Base-by-base conservation (phyloP, 2,888 invertebrate species). In the Drosophila mayaguana region DNA sequence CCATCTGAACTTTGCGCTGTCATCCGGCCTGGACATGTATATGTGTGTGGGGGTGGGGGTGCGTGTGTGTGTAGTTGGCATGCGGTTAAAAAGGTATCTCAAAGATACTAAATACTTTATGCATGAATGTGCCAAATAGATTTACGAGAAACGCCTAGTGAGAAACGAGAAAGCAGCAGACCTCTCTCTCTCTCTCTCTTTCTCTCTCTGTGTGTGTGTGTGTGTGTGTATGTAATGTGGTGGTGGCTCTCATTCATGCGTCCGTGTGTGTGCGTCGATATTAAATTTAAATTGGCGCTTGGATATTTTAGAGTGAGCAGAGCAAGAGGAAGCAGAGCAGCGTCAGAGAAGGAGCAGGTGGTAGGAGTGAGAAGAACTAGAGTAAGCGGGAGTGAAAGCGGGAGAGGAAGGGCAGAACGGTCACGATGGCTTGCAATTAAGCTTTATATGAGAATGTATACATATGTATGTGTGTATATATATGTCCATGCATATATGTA, bases 51-150 rank as follows among this genome's bases (percentile, higher is more conserved):
- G 28, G 28, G 28, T 8, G 28, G 28, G 28, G 28, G 64, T 56
- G 50, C 51, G 60, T 43, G 51, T 65, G 70, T 72, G 82, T 76
- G 90, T 90, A 86, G 85, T 90, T 86, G 89, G 66, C 81, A 78
- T 86, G 85, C 75, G 90, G 86, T 89, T 86, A 89, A 90, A 86
- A 89, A 90, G 89, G 86, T 87, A 87, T 87, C 90, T 90, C 81
- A 89, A 90, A 90, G 86, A 90, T 90, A 90, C 86, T 87, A 87
- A 87, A 87, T 90, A 89, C 90, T 89, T 89, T 88, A 88, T 88
- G 87, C 87, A 90, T 85, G 87, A 88, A 88, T 88, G 90, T 88
- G 90, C 90, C 90, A 90, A 90, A 88, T 90, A 88, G 90, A 89
- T 90, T 90, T 88, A 90, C 88, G 88, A 84, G 74, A 80, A 77